phyloP scores from a whole-genome alignment of 2,888 invertebrate species.

The Drosophila percnosoma region DNA sequence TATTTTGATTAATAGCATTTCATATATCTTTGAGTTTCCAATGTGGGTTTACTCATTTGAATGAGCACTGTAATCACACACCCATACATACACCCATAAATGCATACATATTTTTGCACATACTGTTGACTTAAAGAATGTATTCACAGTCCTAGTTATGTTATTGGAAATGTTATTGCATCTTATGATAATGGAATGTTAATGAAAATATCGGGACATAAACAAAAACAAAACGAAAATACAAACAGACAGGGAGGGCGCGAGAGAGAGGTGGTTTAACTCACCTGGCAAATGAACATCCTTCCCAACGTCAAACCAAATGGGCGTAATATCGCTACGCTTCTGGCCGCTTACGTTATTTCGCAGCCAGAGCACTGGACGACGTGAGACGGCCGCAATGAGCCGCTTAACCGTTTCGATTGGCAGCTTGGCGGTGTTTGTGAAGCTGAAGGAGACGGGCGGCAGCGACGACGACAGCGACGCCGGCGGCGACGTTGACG shows the following conservation, averaged over 20 bases:
- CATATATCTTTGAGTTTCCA: background rate
- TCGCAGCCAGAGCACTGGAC: slow-evolving; percentile 78
- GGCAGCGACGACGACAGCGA: slow-evolving; percentile 37
- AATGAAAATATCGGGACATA: background rate
- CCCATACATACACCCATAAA: background rate
- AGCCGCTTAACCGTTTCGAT: slow-evolving; percentile 77
- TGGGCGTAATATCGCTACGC: slow-evolving; percentile 75
- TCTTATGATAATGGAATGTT: background rate
- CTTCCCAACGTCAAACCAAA: slow-evolving; percentile 78
- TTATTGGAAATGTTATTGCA: background rate
- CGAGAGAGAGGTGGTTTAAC: slow-evolving; percentile 12
- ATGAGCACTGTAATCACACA: slow-evolving; percentile 10
- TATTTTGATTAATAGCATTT: background rate
- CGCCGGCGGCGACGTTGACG: slow-evolving; percentile 53
- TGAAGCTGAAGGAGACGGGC: slow-evolving; percentile 64
- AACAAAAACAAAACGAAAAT: background rate
- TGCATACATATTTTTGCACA: background rate
- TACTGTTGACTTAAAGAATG: background rate
- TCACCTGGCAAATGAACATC: slow-evolving; percentile 79
- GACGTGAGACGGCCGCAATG: slow-evolving; percentile 76
- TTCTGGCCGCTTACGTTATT: slow-evolving; percentile 73
- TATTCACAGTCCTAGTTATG: background rate
- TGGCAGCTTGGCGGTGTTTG: slow-evolving; percentile 78
- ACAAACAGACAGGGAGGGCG: background rate
- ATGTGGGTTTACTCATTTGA: background rate